Conservation (phyloP, 2,113 vertebrate genomes). For the Myanophis thanlyinensis region DNA sequence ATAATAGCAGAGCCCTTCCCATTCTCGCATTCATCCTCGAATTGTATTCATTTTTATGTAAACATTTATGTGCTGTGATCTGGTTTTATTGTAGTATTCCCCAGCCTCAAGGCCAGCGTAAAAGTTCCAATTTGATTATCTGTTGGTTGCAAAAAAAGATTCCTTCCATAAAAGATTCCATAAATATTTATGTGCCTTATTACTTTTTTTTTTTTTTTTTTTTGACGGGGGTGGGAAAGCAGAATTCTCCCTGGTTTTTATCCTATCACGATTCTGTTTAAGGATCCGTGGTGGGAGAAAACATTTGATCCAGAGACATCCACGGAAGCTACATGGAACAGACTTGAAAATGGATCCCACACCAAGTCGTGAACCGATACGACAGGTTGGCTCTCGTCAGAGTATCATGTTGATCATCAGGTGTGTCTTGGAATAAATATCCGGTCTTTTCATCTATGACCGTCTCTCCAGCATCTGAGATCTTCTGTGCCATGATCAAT, state of each 20-base stretch:
- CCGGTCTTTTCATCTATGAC: not conserved
- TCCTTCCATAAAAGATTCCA: not conserved
- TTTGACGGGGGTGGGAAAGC: fast-evolving
- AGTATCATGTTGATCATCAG: not conserved
- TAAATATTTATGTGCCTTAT: not conserved
- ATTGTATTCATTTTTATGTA: not conserved
- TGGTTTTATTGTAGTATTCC: not conserved
- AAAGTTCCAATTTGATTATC: not conserved
- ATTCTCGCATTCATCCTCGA: not conserved
- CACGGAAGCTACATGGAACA: not conserved
- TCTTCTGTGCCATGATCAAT: not conserved
- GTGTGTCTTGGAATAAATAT: not conserved
- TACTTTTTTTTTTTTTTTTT: not conserved
- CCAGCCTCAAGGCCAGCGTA: not conserved
- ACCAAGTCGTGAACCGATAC: not conserved
- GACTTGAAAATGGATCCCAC: not conserved
- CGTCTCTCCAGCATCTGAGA: not conserved
- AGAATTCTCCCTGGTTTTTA: not conserved
- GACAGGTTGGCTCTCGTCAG: not conserved
- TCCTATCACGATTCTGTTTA: not conserved
- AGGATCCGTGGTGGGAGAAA: not conserved
- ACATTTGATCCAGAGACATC: not conserved
- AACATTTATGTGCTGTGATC: not conserved
- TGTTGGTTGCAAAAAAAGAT: not conserved
- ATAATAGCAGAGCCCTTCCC: not conserved